phyloP scores from a whole-genome alignment of 1,140 invertebrate species.

The Tribolium madens region DNA sequence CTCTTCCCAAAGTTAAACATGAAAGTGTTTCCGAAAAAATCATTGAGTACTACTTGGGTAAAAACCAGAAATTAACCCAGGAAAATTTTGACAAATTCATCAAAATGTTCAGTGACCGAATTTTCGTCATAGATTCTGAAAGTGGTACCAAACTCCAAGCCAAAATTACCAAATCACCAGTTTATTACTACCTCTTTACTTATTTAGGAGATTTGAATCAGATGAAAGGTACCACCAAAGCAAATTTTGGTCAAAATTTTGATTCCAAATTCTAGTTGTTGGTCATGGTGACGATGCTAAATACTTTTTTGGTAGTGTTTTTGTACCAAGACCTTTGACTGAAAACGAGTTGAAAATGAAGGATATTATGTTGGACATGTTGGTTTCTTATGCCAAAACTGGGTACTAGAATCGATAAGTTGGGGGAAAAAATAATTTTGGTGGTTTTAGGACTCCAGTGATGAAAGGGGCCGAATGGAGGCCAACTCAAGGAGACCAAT shows the following conservation, averaged over 20 bases:
- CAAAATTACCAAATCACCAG: slow-evolving; percentile 67
- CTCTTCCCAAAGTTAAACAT: slow-evolving; percentile 65
- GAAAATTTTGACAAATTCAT: slow-evolving; percentile 65
- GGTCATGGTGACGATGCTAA: background rate
- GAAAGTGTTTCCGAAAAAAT: slow-evolving; percentile 67
- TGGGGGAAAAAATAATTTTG: slow-evolving; percentile 28
- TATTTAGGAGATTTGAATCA: slow-evolving; percentile 58
- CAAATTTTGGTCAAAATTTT: slow-evolving; percentile 3
- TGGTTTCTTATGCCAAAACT: slow-evolving; percentile 38
- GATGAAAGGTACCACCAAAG: background rate
- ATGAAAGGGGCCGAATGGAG: slow-evolving; percentile 19
- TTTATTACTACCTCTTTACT: slow-evolving; percentile 71
- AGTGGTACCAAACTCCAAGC: slow-evolving; percentile 70
- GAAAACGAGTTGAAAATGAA: slow-evolving; percentile 30
- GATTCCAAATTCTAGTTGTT: slow-evolving; percentile 24
- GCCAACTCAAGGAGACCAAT: background rate
- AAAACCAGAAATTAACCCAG: background rate
- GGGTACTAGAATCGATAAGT: slow-evolving; percentile 2
- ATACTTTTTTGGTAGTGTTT: background rate
- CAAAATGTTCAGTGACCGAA: slow-evolving; percentile 70
- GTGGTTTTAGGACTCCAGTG: slow-evolving; percentile 39
- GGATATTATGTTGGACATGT: slow-evolving; percentile 12
- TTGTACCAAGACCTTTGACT: background rate
- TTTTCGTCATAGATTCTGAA: slow-evolving; percentile 69
- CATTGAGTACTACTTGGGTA: slow-evolving; percentile 50